phyloP scores from a whole-genome alignment of 2,888 invertebrate genomes.

The Frankliniella intonsa region DNA sequence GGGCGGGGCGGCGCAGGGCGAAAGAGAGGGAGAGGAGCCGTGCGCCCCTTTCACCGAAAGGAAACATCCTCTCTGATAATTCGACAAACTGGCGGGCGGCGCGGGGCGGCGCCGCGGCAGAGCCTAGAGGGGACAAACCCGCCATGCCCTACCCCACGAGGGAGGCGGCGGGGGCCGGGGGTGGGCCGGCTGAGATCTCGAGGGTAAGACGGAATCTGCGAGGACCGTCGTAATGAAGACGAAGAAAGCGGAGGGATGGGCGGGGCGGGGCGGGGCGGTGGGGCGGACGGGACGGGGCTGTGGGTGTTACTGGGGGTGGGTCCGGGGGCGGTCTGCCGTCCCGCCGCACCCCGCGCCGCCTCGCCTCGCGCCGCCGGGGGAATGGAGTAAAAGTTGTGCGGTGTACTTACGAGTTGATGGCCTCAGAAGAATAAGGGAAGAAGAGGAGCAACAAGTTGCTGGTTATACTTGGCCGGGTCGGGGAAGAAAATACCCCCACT shows the following conservation, averaged over 20 bases:
- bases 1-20: no score
- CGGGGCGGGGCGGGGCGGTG: background rate
- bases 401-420: conserved; percentile 25
- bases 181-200: no score
- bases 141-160: no score
- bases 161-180: no score
- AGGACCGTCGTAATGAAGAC: background rate
- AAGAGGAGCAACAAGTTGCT: conserved; percentile 22
- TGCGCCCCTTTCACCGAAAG: no score
- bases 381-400: background rate
- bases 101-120: no score
- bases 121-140: no score
- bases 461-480: conserved; percentile 17
- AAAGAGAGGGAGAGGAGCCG: no score
- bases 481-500: background rate
- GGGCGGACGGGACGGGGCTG: background rate
- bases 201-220: no score
- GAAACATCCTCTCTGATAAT: no score
- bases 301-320: background rate
- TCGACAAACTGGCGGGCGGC: no score
- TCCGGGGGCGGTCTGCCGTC: background rate
- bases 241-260: background rate
- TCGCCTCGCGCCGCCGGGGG: background rate
- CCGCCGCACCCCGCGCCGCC: no score
- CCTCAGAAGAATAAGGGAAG: conserved; percentile 25